Conservation (phyloP, 2,888 invertebrate genomes). For the Polia nebulosa region DNA sequence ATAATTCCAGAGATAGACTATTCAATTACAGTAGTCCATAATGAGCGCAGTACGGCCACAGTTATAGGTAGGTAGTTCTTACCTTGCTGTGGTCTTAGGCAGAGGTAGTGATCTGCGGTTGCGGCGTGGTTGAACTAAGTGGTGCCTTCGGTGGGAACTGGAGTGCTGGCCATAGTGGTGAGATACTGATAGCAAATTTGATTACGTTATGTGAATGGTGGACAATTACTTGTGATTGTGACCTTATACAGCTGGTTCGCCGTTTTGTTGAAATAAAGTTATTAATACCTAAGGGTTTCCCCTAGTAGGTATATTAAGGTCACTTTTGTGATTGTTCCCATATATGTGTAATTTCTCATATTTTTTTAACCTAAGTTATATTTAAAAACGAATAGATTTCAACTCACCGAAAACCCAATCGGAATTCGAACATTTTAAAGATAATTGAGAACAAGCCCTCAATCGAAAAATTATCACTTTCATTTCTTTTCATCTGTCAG, state of each 20-base stretch:
- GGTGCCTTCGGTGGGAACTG: conserved; percentile 42
- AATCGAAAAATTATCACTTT: conserved; percentile 38
- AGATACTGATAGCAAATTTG: conserved; percentile 11
- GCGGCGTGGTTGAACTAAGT: conserved; percentile 3
- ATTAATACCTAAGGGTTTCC: not conserved
- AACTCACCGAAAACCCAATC: not conserved
- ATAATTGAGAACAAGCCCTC: conserved; percentile 18
- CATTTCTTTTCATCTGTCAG: conserved; percentile 19
- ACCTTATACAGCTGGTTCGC: not conserved
- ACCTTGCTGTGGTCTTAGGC: conserved; percentile 4
- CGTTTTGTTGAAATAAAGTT: not conserved
- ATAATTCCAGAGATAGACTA: too few relatives aligned
- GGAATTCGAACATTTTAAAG: not conserved
- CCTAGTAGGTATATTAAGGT: not conserved
- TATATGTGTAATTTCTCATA: too few relatives aligned
- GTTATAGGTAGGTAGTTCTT: not conserved
- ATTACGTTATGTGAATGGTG: not conserved
- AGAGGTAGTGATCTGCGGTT: conserved; percentile 30
- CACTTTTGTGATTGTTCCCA: not conserved
- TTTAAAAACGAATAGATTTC: conserved; percentile 11
- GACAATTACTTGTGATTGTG: not conserved
- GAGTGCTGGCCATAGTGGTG: conserved; percentile 29
- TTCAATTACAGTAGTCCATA: not conserved
- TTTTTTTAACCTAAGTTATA: not conserved
- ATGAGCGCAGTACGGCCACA: conserved; percentile 5